phyloP scores from a whole-genome alignment of 2,888 invertebrate genomes.

The Thumatha senex region DNA sequence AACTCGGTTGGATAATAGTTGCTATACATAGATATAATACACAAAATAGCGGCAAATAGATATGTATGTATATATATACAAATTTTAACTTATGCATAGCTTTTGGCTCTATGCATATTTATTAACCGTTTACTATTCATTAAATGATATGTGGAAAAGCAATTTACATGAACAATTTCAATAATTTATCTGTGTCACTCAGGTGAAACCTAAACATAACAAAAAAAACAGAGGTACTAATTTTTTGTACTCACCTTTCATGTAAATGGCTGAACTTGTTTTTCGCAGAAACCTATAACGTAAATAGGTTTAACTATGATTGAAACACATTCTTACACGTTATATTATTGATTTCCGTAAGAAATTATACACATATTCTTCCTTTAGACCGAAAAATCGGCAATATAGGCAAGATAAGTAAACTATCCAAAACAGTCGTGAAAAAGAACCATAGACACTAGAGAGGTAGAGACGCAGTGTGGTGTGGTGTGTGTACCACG shows the following conservation, averaged over 20 bases:
- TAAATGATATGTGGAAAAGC: background rate
- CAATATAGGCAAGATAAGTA: slow-evolving; percentile 77
- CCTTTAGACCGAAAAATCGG: slow-evolving; percentile 74
- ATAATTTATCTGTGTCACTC: slow-evolving; percentile 31
- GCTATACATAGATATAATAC: slow-evolving; percentile 56
- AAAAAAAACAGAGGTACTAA: slow-evolving; percentile 69
- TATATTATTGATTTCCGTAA: slow-evolving; percentile 48
- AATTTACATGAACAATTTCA: slow-evolving; percentile 12
- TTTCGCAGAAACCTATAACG: slow-evolving; percentile 51
- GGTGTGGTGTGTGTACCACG: no score
- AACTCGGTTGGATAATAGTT: slow-evolving; percentile 64
- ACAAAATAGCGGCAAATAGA: slow-evolving; percentile 79
- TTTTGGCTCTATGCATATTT: slow-evolving; percentile 52
- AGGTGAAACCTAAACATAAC: slow-evolving; percentile 47
- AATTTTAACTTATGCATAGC: slow-evolving; percentile 45
- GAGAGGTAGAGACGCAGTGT: slow-evolving; percentile 21
- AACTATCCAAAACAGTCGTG: slow-evolving; percentile 83
- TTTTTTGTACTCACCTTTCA: slow-evolving; percentile 83
- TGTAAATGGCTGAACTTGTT: slow-evolving; percentile 80
- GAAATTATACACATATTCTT: slow-evolving; percentile 67
- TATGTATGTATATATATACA: slow-evolving; percentile 51
- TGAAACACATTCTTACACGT: slow-evolving; percentile 64
- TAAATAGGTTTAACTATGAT: slow-evolving; percentile 54
- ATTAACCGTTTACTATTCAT: slow-evolving; percentile 6
- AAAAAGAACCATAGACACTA: slow-evolving; percentile 78